These are phyloP conservation scores for Eupithecia vulgata DNA, from an alignment of 2,888 invertebrate genomes.

Conservation along the genomic window DNA sequence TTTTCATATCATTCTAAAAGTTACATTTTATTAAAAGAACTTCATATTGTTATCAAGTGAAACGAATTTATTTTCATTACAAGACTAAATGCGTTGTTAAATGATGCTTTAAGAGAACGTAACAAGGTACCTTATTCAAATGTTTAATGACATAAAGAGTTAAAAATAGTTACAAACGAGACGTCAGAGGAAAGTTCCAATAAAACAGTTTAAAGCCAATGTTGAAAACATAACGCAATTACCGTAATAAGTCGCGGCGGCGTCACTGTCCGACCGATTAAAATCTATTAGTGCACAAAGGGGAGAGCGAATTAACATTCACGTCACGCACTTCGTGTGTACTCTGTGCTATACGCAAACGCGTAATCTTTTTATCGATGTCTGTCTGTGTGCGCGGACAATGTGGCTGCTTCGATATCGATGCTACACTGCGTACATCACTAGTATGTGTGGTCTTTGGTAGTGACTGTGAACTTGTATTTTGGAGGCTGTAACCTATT, in stretches of 20 bases:
- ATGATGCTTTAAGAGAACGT: background rate
- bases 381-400: constrained; percentile 62
- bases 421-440: constrained; percentile 57
- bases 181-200: background rate
- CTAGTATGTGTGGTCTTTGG: constrained; percentile 8
- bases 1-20: background rate
- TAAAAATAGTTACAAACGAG: background rate
- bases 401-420: constrained; percentile 63
- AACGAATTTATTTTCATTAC: background rate
- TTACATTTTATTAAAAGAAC: background rate
- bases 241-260: constrained; percentile 57
- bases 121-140: background rate
- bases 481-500: background rate
- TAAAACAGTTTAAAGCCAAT: constrained; percentile 11
- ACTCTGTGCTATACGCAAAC: constrained; percentile 66
- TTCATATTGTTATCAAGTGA: background rate
- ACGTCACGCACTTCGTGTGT: constrained; percentile 72
- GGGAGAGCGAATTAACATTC: constrained; percentile 77
- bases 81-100: background rate
- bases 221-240: constrained; percentile 46
- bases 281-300: constrained; percentile 78
- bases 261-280: constrained; percentile 71
- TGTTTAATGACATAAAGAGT: background rate
- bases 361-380: constrained; percentile 80
- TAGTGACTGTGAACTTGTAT: background rate